These are phyloP conservation scores for Drosophila albomicans DNA, from an alignment of 1,140 invertebrate species.

Conservation along the genomic window DNA sequence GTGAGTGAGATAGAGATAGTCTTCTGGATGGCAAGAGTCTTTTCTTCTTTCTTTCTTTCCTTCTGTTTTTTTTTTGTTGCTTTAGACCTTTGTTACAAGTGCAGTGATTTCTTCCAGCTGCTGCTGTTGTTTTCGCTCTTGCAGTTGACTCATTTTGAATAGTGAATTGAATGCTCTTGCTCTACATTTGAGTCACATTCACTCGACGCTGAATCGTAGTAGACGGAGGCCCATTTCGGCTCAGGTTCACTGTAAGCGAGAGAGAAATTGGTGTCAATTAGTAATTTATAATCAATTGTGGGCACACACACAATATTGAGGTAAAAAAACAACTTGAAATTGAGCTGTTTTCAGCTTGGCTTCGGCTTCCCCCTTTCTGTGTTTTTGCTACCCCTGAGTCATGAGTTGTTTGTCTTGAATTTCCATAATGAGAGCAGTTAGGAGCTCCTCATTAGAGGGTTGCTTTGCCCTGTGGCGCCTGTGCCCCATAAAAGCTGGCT, in stretches of 20 bases:
- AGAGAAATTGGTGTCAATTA: conserved; percentile 61
- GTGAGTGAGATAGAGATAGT: conserved; percentile 15
- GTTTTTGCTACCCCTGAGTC: conserved; percentile 18
- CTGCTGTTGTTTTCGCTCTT: conserved; percentile 5
- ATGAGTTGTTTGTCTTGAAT: conserved; percentile 23
- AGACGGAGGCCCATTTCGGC: conserved; percentile 7
- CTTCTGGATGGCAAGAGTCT: conserved; percentile 17
- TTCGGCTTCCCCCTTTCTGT: not conserved
- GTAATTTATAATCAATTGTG: conserved; percentile 45
- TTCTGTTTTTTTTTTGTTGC: not conserved
- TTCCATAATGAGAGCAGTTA: conserved; percentile 12
- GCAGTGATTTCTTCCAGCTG: conserved; percentile 13
- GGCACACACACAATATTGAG: not conserved
- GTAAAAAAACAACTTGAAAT: conserved; percentile 8
- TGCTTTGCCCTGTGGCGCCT: conserved; percentile 30
- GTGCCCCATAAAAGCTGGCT: conserved; percentile 27
- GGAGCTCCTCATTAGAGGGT: not conserved
- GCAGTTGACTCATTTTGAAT: conserved; percentile 26
- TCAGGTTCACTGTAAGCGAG: conserved; percentile 32
- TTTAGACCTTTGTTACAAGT: conserved; percentile 2
- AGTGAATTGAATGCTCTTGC: conserved; percentile 15
- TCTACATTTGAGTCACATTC: conserved; percentile 33
- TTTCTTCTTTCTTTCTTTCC: no score
- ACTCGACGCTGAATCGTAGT: conserved; percentile 8
- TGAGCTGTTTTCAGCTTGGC: not conserved